Base-by-base conservation (phyloP, 2,113 vertebrate genomes). In the Propithecus coquereli region DNA sequence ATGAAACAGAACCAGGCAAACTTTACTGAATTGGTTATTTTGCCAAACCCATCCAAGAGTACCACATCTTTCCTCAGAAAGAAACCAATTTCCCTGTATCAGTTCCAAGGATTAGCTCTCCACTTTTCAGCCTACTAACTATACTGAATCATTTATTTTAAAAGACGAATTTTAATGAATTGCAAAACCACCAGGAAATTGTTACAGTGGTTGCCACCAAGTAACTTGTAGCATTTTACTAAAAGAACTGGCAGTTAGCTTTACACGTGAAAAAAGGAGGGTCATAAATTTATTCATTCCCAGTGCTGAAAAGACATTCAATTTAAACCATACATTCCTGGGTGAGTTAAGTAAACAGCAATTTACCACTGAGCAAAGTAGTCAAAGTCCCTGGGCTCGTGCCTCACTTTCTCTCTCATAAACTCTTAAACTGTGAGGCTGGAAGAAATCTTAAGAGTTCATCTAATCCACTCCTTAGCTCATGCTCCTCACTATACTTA, bases 151-250 rank as follows among this genome's bases (percentile, higher is more conserved):
- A 74, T 70, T 93, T 54, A 87, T 91, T 83, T 83, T 5, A 59
- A 82, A 96, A 82, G 18, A 13, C 66, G 30, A 71, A 80, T 79
- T 94, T 71, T 70, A 83, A 92, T 86, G 34, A 96, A 59, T 30
- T 93, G 57, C 27, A 71, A 86, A 94, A 95, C 52, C 70, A 23
- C 82, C 17, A 87, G 40, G 52, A 92, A 95, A 87, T 45, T 71
- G 30, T 47, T 84, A 47, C 3, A 73, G 14, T 77, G 82, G 40
- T 68, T 86, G 54, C 13, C 79, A 85, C 40, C 43, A 96, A 95
- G 74, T 79, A n/a, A 61, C 50, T 52, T 34, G 10, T 13, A 89
- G 71, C 12, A 59, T 81, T 95, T 77, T 52, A 90, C 43, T 23
- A 30, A 92, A 92, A 85, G 9, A 87, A 91, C 1, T 65, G 32